Base-by-base conservation (phyloP, 2,113 vertebrate genomes). In the Illadopsis cleaveri region DNA sequence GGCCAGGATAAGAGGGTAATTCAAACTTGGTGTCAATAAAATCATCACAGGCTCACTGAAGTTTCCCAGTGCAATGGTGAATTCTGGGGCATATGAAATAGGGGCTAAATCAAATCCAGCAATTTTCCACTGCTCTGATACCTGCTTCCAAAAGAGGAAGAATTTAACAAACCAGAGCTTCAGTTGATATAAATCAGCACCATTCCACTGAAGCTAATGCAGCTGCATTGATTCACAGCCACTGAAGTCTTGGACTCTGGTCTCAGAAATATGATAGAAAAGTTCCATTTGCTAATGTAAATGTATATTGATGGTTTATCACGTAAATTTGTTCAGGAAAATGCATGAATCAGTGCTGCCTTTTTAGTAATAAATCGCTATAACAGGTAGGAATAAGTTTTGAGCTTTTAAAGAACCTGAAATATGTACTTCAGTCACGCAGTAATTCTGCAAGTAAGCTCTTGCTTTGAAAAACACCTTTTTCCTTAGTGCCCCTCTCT, bases 261-360 rank as follows among this genome's bases (percentile, higher is more conserved):
- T 92, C 92, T 86, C 90, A 73, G 80, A 81, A 92, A 91, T 88
- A 78, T 54, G 78, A 92, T 17, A 96, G 92, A 89, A 89, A 86
- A 94, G 86, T 90, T 96, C 86, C 58, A 83, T 94, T 96, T 92
- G 75, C 54, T 98, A 97, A 98, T 96, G 96, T 97, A 97, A 96
- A 96, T 95, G 75, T 82, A 95, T 96, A 96, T 87, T 93, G 96
- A 97, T 95, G 81, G 93, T 95, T 98, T 98, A 98, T 97, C 95
- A 94, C 58, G 8, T 37, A 77, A 97, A 98, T 97, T 97, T 97
- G 97, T 97, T 97, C 97, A 97, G 96, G 94, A 97, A 97, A 98
- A 97, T 93, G 89, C 95, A 96, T 95, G 95, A 94, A 97, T 96
- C 94, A 86, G 84, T 94, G 95, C 92, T 31, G 90, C 92, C 95